A percentile compares a stretch with the other conserved stretches of the same genome.
Conservation (phyloP, 2,888 invertebrate genomes). For the Dasypogon diadema region DNA sequence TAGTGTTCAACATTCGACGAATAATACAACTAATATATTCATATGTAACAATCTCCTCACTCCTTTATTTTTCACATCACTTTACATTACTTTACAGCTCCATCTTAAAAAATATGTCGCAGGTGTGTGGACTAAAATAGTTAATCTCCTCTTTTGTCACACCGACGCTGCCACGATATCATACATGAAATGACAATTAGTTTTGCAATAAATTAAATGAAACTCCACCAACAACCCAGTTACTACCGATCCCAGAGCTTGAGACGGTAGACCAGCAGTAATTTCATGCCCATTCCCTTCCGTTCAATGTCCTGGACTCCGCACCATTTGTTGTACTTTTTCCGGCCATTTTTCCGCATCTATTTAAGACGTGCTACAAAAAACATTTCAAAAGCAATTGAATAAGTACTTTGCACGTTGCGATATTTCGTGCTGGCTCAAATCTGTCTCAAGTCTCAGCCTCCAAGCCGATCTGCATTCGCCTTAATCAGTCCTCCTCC, state of each 20-base stretch:
- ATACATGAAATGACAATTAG: conserved; percentile 29
- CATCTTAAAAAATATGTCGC: conserved; percentile 10
- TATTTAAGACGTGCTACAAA: conserved; percentile 11
- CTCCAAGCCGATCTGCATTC: conserved; percentile 3
- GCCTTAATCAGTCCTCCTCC: not conserved
- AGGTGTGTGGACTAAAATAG: conserved; percentile 5
- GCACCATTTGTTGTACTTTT: not conserved
- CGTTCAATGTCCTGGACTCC: conserved; percentile 10
- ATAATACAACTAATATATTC: too few species aligned
- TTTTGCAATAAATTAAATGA: conserved; percentile 35
- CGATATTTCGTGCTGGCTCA: not conserved
- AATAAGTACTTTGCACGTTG: conserved; percentile 23
- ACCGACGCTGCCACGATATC: conserved; percentile 1
- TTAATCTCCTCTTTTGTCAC: conserved; percentile 43
- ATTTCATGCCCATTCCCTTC: not conserved
- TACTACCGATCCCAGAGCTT: not conserved
- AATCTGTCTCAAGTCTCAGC: too few species aligned
- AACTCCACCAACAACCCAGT: not conserved
- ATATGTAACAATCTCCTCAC: too few species aligned
- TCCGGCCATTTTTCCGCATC: conserved; percentile 9
- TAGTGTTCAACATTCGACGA: too few species aligned
- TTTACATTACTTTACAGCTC: too few species aligned
- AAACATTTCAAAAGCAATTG: conserved; percentile 1
- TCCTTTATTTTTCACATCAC: too few species aligned
- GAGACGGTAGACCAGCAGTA: not conserved